Percentiles rank a stretch among this genome's conserved stretches.
Evolutionary conservation across 2,888 invertebrate genomes (phyloP).

Genomic region (Nycteola revayana): DNA sequence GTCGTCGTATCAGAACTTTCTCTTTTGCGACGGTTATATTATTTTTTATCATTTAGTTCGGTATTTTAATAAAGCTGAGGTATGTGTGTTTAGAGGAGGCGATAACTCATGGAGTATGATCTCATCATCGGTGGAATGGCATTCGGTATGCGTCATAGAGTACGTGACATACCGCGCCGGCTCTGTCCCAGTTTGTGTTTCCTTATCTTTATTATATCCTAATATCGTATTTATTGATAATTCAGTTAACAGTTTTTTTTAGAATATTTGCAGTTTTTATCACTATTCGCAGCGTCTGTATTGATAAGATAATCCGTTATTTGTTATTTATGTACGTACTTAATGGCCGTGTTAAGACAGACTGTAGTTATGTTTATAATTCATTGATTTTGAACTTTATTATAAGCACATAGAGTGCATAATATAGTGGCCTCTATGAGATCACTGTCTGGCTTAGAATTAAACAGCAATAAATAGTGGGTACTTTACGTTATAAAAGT

Average conservation of each 20-base stretch:
- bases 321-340: too few species aligned
- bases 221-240: constrained; percentile 17
- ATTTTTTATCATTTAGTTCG: too few species aligned
- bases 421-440: too few species aligned
- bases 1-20: too few species aligned
- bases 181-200: constrained; percentile 41
- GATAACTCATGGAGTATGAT: constrained; percentile 45
- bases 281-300: not conserved
- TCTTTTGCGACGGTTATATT: too few species aligned
- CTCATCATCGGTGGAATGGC: constrained; percentile 50
- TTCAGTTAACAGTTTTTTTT: not conserved
- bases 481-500: too few species aligned
- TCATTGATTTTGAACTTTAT: too few species aligned
- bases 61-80: constrained; percentile 37
- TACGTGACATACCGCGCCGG: constrained; percentile 50
- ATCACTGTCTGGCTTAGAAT: too few species aligned
- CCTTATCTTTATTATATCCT: constrained; percentile 29
- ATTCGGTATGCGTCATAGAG: constrained; percentile 50
- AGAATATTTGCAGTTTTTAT: constrained; percentile 17
- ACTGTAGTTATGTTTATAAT: too few species aligned
- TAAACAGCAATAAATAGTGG: too few species aligned
- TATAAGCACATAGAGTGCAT: too few species aligned
- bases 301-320: not conserved
- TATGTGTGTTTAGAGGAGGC: constrained; percentile 48
- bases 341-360: too few species aligned